Conservation (phyloP, 2,888 invertebrate genomes). For the Vanessa cardui region DNA sequence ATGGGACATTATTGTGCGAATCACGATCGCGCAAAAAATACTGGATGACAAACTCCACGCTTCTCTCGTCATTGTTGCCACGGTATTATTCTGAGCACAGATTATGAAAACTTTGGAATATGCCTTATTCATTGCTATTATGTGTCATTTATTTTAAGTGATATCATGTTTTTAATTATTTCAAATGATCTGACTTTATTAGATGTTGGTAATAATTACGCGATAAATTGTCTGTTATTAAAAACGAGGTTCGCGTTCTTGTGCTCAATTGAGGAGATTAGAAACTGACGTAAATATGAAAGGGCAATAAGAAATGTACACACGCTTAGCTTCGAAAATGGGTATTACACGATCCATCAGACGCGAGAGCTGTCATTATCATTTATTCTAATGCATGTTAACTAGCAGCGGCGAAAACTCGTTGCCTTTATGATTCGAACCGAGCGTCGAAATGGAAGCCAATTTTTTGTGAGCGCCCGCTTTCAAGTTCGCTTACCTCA, state of each 20-base stretch:
- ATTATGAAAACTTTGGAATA: neutral
- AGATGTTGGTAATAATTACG: conserved; percentile 12
- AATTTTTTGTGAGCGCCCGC: conserved; percentile 24
- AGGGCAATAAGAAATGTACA: conserved; percentile 22
- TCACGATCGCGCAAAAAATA: conserved; percentile 41
- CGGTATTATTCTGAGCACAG: conserved; percentile 24
- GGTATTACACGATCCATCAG: conserved; percentile 30
- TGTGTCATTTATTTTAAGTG: conserved; percentile 6
- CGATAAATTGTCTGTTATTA: conserved; percentile 21
- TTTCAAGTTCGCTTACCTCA: conserved; percentile 30
- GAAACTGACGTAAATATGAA: conserved; percentile 31
- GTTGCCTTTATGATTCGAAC: conserved; percentile 29
- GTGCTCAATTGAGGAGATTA: conserved; percentile 29
- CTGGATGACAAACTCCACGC: conserved; percentile 35
- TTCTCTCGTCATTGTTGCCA: conserved; percentile 5
- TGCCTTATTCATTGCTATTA: neutral
- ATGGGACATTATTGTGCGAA: conserved; percentile 41
- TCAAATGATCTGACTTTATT: conserved; percentile 14
- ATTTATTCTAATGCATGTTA: conserved; percentile 38
- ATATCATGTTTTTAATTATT: conserved; percentile 7
- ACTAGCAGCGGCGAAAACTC: conserved; percentile 30
- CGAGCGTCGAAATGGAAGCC: conserved; percentile 15
- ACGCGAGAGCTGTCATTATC: conserved; percentile 33
- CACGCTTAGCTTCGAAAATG: conserved; percentile 25
- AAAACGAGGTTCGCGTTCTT: conserved; percentile 14